phyloP scores from a whole-genome alignment of 2,888 invertebrate genomes.

The Philopedon plagiatum region DNA sequence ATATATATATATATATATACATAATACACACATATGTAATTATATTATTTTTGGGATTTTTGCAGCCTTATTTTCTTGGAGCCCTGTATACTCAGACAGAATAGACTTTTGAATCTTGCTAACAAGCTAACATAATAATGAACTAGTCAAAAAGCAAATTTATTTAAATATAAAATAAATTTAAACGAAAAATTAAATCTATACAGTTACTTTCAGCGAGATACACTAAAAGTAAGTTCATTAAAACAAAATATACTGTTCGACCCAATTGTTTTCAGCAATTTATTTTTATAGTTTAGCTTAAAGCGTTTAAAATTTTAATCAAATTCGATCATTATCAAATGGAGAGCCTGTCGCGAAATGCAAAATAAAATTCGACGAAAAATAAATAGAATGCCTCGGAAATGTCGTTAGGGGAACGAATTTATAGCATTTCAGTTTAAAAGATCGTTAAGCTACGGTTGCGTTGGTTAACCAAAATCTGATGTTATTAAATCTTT shows the following conservation, averaged over 20 bases:
- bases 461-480: background rate
- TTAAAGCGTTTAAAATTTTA: conserved; percentile 29
- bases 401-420: conserved; percentile 15
- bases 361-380: conserved; percentile 20
- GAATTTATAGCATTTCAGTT: conserved; percentile 17
- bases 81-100: too few relatives aligned
- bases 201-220: background rate
- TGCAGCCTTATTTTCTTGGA: too few relatives aligned
- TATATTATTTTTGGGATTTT: too few relatives aligned
- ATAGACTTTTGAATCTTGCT: too few relatives aligned
- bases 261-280: conserved; percentile 16
- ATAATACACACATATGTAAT: too few relatives aligned
- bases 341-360: conserved; percentile 19
- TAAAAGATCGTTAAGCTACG: conserved; percentile 12
- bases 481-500: background rate
- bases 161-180: background rate
- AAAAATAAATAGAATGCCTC: conserved; percentile 22
- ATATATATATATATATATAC: too few relatives aligned
- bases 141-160: too few relatives aligned
- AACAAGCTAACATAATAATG: too few relatives aligned
- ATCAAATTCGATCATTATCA: conserved; percentile 27
- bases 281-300: conserved; percentile 16
- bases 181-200: background rate
- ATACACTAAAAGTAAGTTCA: background rate
- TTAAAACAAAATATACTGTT: conserved; percentile 14